Evolutionary conservation across 2,888 invertebrate species (phyloP), one percentile per base, ranked within the genome.

Genomic region (Oxytorus armatus): DNA sequence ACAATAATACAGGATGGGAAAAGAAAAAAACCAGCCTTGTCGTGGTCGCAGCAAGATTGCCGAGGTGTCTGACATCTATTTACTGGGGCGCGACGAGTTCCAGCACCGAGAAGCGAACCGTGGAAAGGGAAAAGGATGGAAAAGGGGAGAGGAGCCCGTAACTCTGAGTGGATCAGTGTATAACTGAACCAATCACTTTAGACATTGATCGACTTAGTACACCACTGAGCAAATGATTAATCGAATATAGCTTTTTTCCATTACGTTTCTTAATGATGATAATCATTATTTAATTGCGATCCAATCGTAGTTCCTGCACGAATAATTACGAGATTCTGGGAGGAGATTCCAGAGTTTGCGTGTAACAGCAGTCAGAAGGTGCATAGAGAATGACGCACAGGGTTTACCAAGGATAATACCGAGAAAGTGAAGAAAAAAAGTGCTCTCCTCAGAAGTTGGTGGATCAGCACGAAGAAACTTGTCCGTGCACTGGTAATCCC

Each of bases 401-500:
- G 2, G 14, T 44, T n/a, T n/a, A n/a, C n/a, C n/a, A n/a, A n/a
- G n/a, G 7, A 8, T 7, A 61, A 21, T 61, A 7, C 23, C n/a
- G 10, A 39, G 23, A 42, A 61, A 18, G 14, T 14, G 44, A 44
- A 14, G 7, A 5, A 36, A 49, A 23, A 59, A 36, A 42, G 33
- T 18, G 18, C 1, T 18, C 5, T 21, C 10, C 36, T 39, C 14
- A 5, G 7, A 39, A 39, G 59, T 59, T 59, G 39, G n/a, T 42
- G 4, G 21, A 23, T n/a, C 33, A 14, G 36, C 42, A 14, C 7
- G 10, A 1, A 16, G 39, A 42, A 65, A 57, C 39, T 70, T 47
- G 18, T 29, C 23, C 33, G 10, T 16, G 8, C 29, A 59, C 39
- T 57, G 18, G 8, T 57, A 72, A 69, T 33, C 36, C 47, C 23